A percentile compares a stretch with the other conserved stretches of the same genome.
Evolutionary conservation across 1,140 invertebrate species (phyloP).

Genomic region (Drosophila willistoni): DNA sequence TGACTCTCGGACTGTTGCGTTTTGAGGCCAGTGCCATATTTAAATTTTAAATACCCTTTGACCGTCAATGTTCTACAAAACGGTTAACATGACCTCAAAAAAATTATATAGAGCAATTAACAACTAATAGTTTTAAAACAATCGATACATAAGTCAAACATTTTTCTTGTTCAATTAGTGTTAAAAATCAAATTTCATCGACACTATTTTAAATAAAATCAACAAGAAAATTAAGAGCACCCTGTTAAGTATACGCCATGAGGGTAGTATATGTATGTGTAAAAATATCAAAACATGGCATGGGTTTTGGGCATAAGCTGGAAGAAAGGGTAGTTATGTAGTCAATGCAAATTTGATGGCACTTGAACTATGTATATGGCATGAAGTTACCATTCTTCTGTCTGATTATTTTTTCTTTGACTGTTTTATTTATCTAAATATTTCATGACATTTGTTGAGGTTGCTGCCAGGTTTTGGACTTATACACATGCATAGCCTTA

Average conservation of each 20-base stretch:
- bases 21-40: not conserved
- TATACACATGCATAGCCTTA: not conserved
- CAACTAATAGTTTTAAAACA: too few species aligned
- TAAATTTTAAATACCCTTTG: not conserved
- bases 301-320: too few species aligned
- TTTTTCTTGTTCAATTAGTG: too few species aligned
- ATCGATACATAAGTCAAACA: too few species aligned
- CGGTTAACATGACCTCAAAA: too few species aligned
- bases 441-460: conserved; percentile 61
- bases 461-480: conserved; percentile 20
- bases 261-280: too few species aligned
- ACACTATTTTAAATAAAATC: too few species aligned
- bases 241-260: too few species aligned
- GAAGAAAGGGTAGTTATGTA: not conserved
- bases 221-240: too few species aligned
- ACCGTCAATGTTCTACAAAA: not conserved
- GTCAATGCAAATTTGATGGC: not conserved
- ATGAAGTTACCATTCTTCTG: conserved; percentile 3
- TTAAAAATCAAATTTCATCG: too few species aligned
- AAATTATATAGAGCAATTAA: too few species aligned
- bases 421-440: conserved; percentile 59
- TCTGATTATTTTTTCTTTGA: conserved; percentile 45
- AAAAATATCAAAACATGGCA: too few species aligned
- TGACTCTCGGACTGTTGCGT: not conserved
- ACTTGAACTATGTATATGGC: not conserved